These are phyloP conservation scores for Pollenia angustigena DNA, from an alignment of 2,888 invertebrate genomes.

Conservation along the genomic window DNA sequence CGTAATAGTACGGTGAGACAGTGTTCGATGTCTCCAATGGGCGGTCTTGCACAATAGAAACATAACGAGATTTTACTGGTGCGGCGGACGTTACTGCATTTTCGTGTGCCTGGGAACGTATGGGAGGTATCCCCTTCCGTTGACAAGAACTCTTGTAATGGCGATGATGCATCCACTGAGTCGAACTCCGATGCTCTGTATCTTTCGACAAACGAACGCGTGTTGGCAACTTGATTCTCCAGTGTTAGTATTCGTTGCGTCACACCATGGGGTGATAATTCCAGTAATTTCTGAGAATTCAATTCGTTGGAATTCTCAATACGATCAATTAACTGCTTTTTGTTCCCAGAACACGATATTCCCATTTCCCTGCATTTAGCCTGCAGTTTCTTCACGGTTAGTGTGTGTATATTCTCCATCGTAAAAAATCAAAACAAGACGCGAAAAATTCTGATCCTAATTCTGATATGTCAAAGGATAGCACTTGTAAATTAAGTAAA, in stretches of 20 bases:
- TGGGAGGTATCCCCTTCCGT: conserved; percentile 22
- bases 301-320: too few relatives aligned
- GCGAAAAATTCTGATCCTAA: conserved; percentile 24
- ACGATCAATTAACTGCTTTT: too few relatives aligned
- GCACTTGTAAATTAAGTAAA: too few relatives aligned
- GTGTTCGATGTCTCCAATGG: too few relatives aligned
- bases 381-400: conserved; percentile 21
- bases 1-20: too few relatives aligned
- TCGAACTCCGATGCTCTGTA: conserved; percentile 12
- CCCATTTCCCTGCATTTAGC: conserved; percentile 3
- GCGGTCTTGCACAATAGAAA: too few relatives aligned
- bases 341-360: conserved; percentile 3
- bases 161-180: neutral
- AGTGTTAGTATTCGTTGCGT: too few relatives aligned
- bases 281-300: too few relatives aligned
- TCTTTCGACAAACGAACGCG: neutral
- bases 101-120: conserved; percentile 1
- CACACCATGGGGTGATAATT: too few relatives aligned
- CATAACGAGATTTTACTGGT: too few relatives aligned
- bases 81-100: neutral
- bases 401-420: conserved; percentile 10
- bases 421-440: neutral
- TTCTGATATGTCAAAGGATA: too few relatives aligned
- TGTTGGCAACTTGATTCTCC: conserved; percentile 15
- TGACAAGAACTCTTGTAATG: conserved; percentile 26